phyloP scores from a whole-genome alignment of 37 sponge, comb jelly and placozoan species.

The Geodia barretti region DNA sequence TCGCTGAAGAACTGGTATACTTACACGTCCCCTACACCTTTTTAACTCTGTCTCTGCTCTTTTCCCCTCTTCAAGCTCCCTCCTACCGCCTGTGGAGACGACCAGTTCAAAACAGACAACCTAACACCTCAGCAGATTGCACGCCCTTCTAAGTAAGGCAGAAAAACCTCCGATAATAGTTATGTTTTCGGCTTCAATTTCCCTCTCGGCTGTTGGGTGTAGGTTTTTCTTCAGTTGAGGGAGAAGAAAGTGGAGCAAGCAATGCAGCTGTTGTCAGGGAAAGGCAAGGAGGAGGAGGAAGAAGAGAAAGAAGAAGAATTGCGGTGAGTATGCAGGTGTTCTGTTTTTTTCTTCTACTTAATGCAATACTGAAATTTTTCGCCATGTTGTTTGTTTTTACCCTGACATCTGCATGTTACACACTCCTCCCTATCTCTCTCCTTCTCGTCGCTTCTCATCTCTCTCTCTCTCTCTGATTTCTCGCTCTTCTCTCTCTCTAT shows the following conservation, averaged over 20 bases:
- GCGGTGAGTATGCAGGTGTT: neutral
- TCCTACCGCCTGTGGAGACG: neutral
- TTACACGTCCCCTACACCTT: no score
- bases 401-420: neutral
- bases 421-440: neutral
- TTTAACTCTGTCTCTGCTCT: no score
- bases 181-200: no score
- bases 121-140: neutral
- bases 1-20: no score
- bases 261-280: neutral
- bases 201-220: no score
- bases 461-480: neutral
- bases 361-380: neutral
- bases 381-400: neutral
- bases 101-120: neutral
- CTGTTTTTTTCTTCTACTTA: neutral
- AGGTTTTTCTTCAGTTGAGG: constrained; percentile 18
- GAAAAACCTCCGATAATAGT: no score
- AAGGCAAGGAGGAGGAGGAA: neutral
- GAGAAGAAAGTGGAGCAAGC: constrained; percentile 4
- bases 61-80: no score
- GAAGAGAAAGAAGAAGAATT: constrained; percentile 1
- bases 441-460: neutral
- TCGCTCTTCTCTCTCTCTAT: neutral
- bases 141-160: no score